Conservation (phyloP, 2,888 invertebrate genomes). For the Polydrusus cervinus region DNA sequence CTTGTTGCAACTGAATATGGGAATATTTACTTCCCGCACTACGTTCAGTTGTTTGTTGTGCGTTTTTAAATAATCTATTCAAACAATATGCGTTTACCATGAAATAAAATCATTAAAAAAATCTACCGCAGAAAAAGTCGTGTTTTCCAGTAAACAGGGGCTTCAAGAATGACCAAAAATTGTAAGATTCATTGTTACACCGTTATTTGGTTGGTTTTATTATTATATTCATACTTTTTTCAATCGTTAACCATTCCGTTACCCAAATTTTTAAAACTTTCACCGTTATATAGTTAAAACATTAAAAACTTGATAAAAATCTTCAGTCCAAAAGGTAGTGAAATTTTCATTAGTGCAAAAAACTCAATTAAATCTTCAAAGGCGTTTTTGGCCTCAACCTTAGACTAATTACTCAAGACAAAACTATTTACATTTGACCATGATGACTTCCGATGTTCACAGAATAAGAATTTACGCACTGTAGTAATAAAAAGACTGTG, state of each 20-base stretch:
- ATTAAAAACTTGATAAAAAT: conserved; percentile 21
- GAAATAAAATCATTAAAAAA: conserved; percentile 22
- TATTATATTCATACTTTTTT: not conserved
- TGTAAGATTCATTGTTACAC: not conserved
- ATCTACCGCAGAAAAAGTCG: conserved; percentile 21
- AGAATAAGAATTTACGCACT: no score
- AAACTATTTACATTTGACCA: no score
- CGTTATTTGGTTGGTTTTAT: no score
- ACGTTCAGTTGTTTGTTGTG: not conserved
- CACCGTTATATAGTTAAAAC: conserved; percentile 23
- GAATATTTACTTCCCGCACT: no score
- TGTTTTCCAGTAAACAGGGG: not conserved
- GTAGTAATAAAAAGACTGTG: no score
- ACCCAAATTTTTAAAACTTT: conserved; percentile 25
- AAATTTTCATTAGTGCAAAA: no score
- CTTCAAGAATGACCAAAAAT: conserved; percentile 10
- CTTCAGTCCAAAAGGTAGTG: no score
- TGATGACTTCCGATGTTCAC: no score
- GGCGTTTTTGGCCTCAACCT: no score
- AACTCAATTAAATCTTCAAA: no score
- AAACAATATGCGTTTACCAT: conserved; percentile 13
- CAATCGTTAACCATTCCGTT: conserved; percentile 22
- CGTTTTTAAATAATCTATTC: not conserved
- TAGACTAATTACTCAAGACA: no score
- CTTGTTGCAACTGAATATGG: no score